These are phyloP conservation scores for Leptocoma aspasia DNA, from an alignment of 2,113 vertebrate genomes.

Conservation along the genomic window DNA sequence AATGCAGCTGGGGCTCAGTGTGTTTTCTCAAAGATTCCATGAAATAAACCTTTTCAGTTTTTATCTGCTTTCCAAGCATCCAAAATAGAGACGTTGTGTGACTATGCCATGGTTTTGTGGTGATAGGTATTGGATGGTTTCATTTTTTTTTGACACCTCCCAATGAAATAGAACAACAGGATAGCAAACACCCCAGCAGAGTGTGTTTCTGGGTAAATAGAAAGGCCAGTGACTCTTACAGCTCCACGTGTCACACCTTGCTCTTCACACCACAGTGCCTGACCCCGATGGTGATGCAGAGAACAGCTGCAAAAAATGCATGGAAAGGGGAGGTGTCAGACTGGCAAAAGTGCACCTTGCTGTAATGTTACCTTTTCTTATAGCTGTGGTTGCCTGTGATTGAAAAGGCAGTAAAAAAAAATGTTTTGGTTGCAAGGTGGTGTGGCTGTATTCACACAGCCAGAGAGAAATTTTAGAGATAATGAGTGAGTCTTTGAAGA, in stretches of 20 bases:
- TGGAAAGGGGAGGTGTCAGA: background rate
- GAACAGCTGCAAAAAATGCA: background rate
- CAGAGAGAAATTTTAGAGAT: no score
- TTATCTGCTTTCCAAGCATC: background rate
- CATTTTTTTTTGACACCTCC: background rate
- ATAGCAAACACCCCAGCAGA: background rate
- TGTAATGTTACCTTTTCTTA: background rate
- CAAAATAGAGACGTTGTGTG: background rate
- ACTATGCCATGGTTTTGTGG: background rate
- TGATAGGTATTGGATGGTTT: background rate
- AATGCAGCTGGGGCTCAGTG: background rate
- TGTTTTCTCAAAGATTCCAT: background rate
- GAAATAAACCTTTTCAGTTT: background rate
- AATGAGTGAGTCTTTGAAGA: no score
- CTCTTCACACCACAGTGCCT: background rate
- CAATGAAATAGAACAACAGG: background rate
- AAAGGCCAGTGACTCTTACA: background rate
- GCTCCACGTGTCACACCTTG: background rate
- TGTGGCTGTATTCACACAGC: no score
- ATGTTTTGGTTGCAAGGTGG: background rate
- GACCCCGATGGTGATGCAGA: background rate
- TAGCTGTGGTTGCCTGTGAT: background rate
- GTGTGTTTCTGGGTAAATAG: background rate
- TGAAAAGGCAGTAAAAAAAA: background rate
- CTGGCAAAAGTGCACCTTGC: background rate